Base-by-base conservation (phyloP, 1,140 invertebrate genomes). In the Brachionus calyciflorus region DNA sequence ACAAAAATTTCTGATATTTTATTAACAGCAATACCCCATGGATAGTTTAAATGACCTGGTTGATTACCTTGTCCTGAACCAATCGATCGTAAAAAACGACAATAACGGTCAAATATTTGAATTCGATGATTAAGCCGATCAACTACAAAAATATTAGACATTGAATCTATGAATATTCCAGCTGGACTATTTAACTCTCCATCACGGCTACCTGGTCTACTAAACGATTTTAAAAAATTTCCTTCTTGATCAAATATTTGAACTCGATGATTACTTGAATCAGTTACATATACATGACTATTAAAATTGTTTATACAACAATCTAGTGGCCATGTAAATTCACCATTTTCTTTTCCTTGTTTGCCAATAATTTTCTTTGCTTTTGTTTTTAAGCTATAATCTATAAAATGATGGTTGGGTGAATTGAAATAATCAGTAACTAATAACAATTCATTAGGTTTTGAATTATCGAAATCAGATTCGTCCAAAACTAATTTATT, bases 91-190 rank as follows among this genome's bases (percentile, higher is more conserved):
- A 79, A 2, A 82, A 82, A 76, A 82, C 83, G 44, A 73, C 79
- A 73, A 51, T 73, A 51, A 12, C 69, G 28, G 17, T 73, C 69
- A 41, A 73, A 73, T 24, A 73, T 49, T 41, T 73, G 69, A 28
- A 73, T 51, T 19, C 82, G 78, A 76, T 83, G 81, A 55, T 84
- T 84, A 53, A 81, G 81, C 78, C 80, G 81, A 77, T 99, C 96
- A 3, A 93, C 95, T 6, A 99, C 95, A 78, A 96, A 89, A 81
- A 99, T 95, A 87, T 94, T 97, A 4, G 95, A 95, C 84, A 96
- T 92, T 82, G 96, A 93, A 84, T 99, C 96, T 12, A 98, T 93
- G 17, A 94, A 93, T 80, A 98, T 94, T 86, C 97, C 98, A 82
- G 96, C 93, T 9, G 96, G 96, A 86, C 96, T 93, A 82, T 97